Conservation (phyloP, 2,113 vertebrate species). For the Micronycteris hirsuta region DNA sequence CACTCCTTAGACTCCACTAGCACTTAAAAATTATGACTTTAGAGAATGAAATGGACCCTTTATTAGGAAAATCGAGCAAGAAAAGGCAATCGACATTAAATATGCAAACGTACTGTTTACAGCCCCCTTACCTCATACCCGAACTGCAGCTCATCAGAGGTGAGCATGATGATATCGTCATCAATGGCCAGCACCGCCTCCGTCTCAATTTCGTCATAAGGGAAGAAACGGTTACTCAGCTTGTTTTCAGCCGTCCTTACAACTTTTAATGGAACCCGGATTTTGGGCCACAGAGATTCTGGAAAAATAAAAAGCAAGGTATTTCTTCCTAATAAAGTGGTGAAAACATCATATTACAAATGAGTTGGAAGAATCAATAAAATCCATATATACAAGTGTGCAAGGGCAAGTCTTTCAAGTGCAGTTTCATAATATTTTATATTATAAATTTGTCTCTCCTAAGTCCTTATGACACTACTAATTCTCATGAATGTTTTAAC, state of each 20-base stretch:
- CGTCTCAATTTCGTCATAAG: constrained; percentile 96
- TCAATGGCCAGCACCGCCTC: constrained; percentile 97
- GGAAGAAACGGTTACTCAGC: constrained; percentile 98
- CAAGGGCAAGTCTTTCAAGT: neutral
- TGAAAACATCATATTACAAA: neutral
- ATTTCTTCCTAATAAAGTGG: neutral
- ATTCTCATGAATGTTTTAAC: neutral
- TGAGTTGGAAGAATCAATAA: neutral
- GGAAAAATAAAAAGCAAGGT: neutral
- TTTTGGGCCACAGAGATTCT: constrained; percentile 98
- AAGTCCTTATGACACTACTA: neutral
- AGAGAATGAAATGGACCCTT: neutral
- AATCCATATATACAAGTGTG: neutral
- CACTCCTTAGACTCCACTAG: neutral
- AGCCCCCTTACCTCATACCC: constrained; percentile 91
- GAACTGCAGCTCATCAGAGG: constrained; percentile 97
- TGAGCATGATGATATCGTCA: constrained; percentile 99
- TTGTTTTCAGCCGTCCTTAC: constrained; percentile 97
- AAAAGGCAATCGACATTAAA: neutral
- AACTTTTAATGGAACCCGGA: constrained; percentile 94
- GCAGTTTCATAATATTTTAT: neutral
- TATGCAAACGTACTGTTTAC: rapidly evolving
- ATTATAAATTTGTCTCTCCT: neutral
- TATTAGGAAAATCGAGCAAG: neutral
- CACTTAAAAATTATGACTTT: neutral